Evolutionary conservation across 2,797 vertebrate genomes (phyloP).

Genomic region (Poecilia gillii): DNA sequence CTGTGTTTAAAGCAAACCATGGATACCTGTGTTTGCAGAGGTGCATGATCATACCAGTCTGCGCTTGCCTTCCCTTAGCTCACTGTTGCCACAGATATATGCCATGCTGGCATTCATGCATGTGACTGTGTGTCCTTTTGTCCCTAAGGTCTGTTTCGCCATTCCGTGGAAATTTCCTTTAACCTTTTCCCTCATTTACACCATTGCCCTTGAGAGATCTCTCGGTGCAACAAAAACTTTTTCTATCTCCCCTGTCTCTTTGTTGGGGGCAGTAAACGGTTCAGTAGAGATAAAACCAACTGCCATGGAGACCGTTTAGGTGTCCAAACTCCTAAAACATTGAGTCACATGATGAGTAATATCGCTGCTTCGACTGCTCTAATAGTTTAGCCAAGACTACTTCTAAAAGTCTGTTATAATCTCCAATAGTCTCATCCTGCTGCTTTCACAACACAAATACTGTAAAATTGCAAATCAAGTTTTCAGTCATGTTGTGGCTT

Average conservation of each 20-base stretch:
- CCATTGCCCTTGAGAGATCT: slow-evolving; percentile 40
- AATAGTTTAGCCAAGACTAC: not conserved
- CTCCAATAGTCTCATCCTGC: not conserved
- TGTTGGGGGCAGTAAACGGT: not conserved
- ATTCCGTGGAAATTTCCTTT: slow-evolving; percentile 63
- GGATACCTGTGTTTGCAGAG: slow-evolving; percentile 9
- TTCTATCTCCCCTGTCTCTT: not conserved
- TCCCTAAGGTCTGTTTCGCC: slow-evolving; percentile 7
- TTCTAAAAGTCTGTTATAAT: not conserved
- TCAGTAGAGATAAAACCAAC: slow-evolving; percentile 41
- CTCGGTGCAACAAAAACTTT: slow-evolving; percentile 17
- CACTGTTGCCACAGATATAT: slow-evolving; percentile 56
- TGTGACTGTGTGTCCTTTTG: slow-evolving; percentile 9
- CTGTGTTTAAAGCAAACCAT: not conserved
- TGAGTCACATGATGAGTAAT: slow-evolving; percentile 23
- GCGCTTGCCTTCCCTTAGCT: slow-evolving; percentile 49
- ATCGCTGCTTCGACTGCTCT: slow-evolving; percentile 1
- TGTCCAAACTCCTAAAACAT: slow-evolving; percentile 19
- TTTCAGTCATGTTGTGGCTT: not conserved
- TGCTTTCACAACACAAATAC: not conserved
- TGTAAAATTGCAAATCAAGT: not conserved
- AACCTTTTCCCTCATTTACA: slow-evolving; percentile 59
- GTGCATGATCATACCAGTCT: slow-evolving; percentile 35
- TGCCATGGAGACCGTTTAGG: slow-evolving; percentile 25
- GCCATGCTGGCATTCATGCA: slow-evolving; percentile 25